Conservation (phyloP, 1,140 invertebrate species). For the Atopsyche davidsoni region DNA sequence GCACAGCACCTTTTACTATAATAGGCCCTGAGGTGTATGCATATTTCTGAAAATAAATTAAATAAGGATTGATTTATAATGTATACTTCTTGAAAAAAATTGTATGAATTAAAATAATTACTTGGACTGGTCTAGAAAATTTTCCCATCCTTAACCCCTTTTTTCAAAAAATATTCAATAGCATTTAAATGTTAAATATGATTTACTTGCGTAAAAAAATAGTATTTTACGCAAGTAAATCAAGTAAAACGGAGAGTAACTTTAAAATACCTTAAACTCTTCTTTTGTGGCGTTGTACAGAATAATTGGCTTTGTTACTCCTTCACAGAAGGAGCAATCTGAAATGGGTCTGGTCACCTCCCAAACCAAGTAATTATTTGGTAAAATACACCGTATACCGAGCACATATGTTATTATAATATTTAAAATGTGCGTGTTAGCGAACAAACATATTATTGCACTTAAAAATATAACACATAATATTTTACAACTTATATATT, state of each 20-base stretch:
- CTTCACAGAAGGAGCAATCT: conserved; percentile 69
- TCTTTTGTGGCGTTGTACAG: conserved; percentile 59
- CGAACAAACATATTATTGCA: conserved; percentile 13
- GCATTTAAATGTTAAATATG: no score
- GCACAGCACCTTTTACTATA: conserved; percentile 68
- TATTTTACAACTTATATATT: conserved; percentile 15
- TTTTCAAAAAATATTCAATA: no score
- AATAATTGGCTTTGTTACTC: conserved; percentile 56
- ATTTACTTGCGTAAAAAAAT: no score
- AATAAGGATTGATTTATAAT: conserved; percentile 3
- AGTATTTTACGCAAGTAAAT: no score
- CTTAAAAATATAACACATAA: conserved; percentile 19
- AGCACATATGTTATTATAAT: conserved; percentile 33
- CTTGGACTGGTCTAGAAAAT: no score
- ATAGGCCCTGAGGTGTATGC: conserved; percentile 78
- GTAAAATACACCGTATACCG: conserved; percentile 64
- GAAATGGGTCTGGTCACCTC: conserved; percentile 78
- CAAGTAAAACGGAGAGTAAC: no score
- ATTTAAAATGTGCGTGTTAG: conserved; percentile 10
- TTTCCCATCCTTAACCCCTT: no score
- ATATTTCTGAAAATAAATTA: conserved; percentile 42
- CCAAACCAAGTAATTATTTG: conserved; percentile 79
- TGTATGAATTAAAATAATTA: background rate
- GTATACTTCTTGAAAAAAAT: background rate
- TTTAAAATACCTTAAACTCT: conserved; percentile 52